Percentiles rank a stretch among this genome's conserved stretches.
Evolutionary conservation across 2,888 invertebrate species (phyloP).

Genomic region (Plagodis dolabraria): DNA sequence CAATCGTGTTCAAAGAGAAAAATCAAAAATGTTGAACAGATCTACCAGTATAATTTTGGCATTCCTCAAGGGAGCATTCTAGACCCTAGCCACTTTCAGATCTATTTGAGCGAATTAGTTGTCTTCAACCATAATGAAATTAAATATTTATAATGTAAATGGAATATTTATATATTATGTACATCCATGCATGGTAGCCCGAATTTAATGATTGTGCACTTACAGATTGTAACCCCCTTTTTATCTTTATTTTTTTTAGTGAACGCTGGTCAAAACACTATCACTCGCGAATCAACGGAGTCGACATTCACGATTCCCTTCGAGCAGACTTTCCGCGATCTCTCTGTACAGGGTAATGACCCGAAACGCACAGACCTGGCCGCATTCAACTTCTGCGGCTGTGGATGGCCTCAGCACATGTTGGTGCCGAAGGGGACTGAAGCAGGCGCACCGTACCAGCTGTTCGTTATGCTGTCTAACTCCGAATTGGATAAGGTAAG

Average conservation of each 20-base stretch:
- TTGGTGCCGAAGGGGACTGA: slow-evolving; percentile 81
- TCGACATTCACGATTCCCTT: slow-evolving; percentile 85
- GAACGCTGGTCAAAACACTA: slow-evolving; percentile 81
- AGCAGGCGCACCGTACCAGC: slow-evolving; percentile 64
- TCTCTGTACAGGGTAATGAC: slow-evolving; percentile 60
- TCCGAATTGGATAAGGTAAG: slow-evolving; percentile 75
- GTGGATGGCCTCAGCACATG: slow-evolving; percentile 86
- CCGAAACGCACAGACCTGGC: slow-evolving; percentile 52
- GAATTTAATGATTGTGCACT: too few relatives aligned
- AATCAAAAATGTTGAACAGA: too few relatives aligned
- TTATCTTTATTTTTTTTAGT: slow-evolving; percentile 62
- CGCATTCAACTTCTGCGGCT: slow-evolving; percentile 85
- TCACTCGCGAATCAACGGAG: slow-evolving; percentile 84
- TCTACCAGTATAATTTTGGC: too few relatives aligned
- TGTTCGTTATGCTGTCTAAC: slow-evolving; percentile 80
- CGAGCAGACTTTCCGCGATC: slow-evolving; percentile 84
- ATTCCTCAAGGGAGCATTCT: too few relatives aligned
- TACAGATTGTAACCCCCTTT: too few relatives aligned
- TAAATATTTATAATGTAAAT: too few relatives aligned
- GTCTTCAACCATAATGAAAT: too few relatives aligned
- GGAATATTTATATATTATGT: too few relatives aligned
- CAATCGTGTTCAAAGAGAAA: too few relatives aligned
- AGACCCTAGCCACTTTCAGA: too few relatives aligned
- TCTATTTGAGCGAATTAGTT: too few relatives aligned
- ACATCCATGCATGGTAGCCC: too few relatives aligned